Conservation (phyloP, 2,113 vertebrate genomes). For the Rostratula benghalensis region DNA sequence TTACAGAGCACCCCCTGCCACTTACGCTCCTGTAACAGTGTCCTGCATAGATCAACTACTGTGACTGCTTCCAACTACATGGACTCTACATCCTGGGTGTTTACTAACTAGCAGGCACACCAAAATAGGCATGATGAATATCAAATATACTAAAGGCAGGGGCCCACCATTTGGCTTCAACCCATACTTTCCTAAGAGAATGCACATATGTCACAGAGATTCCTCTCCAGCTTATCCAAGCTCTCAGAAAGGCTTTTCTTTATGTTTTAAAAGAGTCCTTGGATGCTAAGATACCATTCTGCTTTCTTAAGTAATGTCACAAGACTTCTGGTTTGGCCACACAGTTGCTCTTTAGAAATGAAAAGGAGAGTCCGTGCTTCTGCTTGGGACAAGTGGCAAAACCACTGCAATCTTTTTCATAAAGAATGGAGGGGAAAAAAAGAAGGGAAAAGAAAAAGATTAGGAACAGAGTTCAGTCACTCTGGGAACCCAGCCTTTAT, state of each 20-base stretch:
- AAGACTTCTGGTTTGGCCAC: slow-evolving; percentile 86
- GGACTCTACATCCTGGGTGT: not conserved
- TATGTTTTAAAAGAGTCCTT: slow-evolving; percentile 69
- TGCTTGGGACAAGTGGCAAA: slow-evolving; percentile 78
- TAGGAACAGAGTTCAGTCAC: slow-evolving; percentile 82
- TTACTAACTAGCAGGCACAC: slow-evolving; percentile 44
- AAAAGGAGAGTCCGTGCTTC: slow-evolving; percentile 81
- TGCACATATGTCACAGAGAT: slow-evolving; percentile 75
- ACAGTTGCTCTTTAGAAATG: slow-evolving; percentile 83
- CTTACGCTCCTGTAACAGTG: not conserved
- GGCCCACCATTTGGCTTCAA: slow-evolving; percentile 39
- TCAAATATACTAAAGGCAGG: slow-evolving; percentile 39
- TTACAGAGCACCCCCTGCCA: not conserved
- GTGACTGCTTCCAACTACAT: not conserved
- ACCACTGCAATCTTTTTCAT: slow-evolving; percentile 32
- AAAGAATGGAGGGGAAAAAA: not conserved
- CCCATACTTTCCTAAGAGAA: slow-evolving; percentile 56
- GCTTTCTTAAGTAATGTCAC: slow-evolving; percentile 90
- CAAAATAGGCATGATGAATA: slow-evolving; percentile 29
- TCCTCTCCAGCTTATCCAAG: slow-evolving; percentile 70
- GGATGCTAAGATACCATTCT: slow-evolving; percentile 88
- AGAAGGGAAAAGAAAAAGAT: slow-evolving; percentile 32
- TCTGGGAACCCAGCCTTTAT: slow-evolving; percentile 82
- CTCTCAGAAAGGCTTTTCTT: slow-evolving; percentile 76
- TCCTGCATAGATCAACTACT: not conserved